phyloP scores from a whole-genome alignment of 2,113 vertebrate species.

The Lepisosteus oculatus region DNA sequence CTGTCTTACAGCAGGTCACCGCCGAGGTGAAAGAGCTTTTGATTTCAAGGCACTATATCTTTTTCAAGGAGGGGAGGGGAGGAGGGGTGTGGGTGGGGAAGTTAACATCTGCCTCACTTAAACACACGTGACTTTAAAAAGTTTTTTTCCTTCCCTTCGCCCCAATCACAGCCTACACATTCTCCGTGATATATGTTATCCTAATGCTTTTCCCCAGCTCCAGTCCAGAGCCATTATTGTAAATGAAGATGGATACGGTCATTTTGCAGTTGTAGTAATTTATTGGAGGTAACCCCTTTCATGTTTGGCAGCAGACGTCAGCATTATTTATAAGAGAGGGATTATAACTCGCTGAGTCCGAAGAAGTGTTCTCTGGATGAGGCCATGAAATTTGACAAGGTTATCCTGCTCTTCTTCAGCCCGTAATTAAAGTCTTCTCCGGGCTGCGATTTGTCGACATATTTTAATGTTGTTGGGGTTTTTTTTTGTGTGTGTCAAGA shows the following conservation, averaged over 20 bases:
- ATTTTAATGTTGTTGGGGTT: not conserved
- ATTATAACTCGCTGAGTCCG: not conserved
- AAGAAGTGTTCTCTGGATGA: conserved; percentile 24
- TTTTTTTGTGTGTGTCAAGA: not conserved
- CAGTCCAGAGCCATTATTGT: conserved; percentile 35
- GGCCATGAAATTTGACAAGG: conserved; percentile 48
- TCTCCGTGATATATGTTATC: not conserved
- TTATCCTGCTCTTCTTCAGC: conserved; percentile 37
- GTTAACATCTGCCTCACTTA: conserved; percentile 1
- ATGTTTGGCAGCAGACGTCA: conserved; percentile 24
- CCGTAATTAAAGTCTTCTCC: not conserved
- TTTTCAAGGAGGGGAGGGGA: conserved; percentile 17
- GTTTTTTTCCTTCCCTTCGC: not conserved
- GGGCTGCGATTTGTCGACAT: not conserved
- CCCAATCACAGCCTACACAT: not conserved
- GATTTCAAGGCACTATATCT: not conserved
- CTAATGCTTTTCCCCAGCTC: not conserved
- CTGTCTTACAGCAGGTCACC: not conserved
- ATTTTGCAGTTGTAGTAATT: conserved; percentile 27
- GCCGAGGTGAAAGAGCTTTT: rapidly evolving
- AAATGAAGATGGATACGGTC: conserved; percentile 54
- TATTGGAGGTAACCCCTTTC: conserved; percentile 35
- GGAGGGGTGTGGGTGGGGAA: conserved; percentile 6
- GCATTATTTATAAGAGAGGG: conserved; percentile 29
- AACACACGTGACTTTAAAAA: rapidly evolving